A percentile compares a stretch with the other conserved stretches of the same genome.
Evolutionary conservation across 1,140 invertebrate species (phyloP).

Genomic region (Sminthurinus signatus): DNA sequence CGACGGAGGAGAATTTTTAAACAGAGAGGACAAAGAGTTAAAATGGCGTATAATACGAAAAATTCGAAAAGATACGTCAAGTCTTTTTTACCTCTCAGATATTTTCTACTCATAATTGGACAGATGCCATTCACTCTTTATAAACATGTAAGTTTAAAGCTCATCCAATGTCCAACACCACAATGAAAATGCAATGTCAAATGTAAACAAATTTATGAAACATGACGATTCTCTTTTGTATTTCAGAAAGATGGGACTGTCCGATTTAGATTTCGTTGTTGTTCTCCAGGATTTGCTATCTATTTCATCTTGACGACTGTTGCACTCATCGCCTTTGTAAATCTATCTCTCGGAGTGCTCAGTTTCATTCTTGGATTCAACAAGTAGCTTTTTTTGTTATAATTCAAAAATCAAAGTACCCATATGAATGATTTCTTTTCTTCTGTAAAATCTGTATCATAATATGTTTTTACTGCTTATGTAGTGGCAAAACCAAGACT

Average conservation of each 20-base stretch:
- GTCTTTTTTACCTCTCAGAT: background rate
- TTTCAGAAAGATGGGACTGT: background rate
- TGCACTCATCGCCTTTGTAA: background rate
- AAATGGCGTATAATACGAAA: background rate
- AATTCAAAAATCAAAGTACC: background rate
- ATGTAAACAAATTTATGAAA: background rate
- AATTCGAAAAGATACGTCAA: background rate
- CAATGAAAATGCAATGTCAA: background rate
- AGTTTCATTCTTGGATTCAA: slow-evolving; percentile 1
- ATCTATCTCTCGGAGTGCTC: background rate
- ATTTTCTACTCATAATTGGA: background rate
- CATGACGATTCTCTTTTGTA: background rate
- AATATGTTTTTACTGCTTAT: too few species aligned
- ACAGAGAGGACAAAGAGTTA: too few species aligned
- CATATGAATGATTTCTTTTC: background rate
- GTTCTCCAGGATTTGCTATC: background rate
- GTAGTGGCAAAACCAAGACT: too few species aligned
- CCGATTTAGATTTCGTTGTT: background rate
- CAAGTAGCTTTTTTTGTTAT: background rate
- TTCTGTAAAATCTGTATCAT: background rate
- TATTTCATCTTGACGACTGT: background rate
- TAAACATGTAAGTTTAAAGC: background rate
- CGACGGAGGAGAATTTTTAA: too few species aligned
- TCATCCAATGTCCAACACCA: background rate
- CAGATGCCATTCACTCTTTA: background rate